Evolutionary conservation across 30 jellyfish, hydroid and myxozoan genomes (phyloP).

Genomic region (Turritopsis rubra): DNA sequence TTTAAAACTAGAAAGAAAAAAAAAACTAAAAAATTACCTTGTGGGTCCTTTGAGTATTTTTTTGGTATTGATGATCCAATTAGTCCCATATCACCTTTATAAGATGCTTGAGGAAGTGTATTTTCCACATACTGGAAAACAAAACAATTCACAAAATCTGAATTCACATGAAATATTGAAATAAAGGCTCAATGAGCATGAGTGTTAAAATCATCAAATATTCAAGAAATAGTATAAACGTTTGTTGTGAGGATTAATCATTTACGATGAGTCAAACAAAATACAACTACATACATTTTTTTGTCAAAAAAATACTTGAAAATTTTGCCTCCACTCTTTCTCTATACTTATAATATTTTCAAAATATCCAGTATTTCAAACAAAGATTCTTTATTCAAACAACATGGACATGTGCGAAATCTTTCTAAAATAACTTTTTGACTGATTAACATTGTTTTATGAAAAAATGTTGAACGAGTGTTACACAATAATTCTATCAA

Average conservation of each 20-base stretch:
- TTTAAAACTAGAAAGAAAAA: background rate
- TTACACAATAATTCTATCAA: background rate
- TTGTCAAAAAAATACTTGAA: background rate
- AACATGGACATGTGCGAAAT: background rate
- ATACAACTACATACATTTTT: background rate
- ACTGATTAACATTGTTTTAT: background rate
- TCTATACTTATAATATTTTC: background rate
- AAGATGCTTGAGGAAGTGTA: conserved; percentile 3
- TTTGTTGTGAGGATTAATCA: background rate
- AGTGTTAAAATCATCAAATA: background rate
- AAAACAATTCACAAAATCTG: background rate
- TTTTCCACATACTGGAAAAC: background rate
- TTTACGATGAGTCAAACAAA: background rate
- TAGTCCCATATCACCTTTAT: conserved; percentile 11
- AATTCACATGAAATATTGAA: background rate
- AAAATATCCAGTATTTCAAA: background rate
- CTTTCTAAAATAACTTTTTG: background rate
- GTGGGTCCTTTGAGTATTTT: conserved; percentile 29
- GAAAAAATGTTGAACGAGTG: background rate
- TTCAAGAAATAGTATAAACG: background rate
- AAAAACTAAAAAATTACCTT: conserved; percentile 8
- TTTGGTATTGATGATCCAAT: conserved; percentile 35
- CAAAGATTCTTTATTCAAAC: background rate
- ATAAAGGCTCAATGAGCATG: background rate
- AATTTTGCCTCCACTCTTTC: background rate